phyloP scores from a whole-genome alignment of 2,113 vertebrate species.

The Leucopsar rothschildi region DNA sequence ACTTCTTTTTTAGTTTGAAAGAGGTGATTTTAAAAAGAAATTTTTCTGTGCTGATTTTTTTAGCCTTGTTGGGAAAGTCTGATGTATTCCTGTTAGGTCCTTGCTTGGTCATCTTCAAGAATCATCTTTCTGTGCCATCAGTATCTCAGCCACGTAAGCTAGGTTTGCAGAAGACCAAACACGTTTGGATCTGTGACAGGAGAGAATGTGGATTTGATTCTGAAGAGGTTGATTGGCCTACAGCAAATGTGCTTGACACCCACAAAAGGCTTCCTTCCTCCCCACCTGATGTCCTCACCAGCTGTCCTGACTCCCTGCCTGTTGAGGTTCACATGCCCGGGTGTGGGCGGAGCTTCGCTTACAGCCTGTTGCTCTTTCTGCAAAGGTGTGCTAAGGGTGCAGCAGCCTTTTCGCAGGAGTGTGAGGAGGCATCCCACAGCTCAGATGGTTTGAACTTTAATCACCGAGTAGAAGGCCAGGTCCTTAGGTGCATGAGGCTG shows the following conservation, averaged over 20 bases:
- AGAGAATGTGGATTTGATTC: neutral
- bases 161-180: neutral
- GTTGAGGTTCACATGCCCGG: rapidly evolving
- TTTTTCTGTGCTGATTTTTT: neutral
- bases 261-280: neutral
- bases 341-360: neutral
- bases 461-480: neutral
- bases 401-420: neutral
- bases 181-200: neutral
- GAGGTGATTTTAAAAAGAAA: neutral
- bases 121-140: neutral
- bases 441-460: neutral
- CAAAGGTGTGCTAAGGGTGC: too few species aligned
- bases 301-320: neutral
- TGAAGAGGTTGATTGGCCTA: neutral
- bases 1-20: neutral
- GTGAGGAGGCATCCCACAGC: neutral
- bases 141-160: neutral
- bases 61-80: neutral
- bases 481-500: rapidly evolving
- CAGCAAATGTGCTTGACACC: neutral
- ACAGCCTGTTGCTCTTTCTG: neutral
- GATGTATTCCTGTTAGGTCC: neutral
- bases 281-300: neutral
- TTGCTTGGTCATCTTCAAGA: neutral